Base-by-base conservation (phyloP, 2,888 invertebrate genomes). In the Leptopilina syphax region DNA sequence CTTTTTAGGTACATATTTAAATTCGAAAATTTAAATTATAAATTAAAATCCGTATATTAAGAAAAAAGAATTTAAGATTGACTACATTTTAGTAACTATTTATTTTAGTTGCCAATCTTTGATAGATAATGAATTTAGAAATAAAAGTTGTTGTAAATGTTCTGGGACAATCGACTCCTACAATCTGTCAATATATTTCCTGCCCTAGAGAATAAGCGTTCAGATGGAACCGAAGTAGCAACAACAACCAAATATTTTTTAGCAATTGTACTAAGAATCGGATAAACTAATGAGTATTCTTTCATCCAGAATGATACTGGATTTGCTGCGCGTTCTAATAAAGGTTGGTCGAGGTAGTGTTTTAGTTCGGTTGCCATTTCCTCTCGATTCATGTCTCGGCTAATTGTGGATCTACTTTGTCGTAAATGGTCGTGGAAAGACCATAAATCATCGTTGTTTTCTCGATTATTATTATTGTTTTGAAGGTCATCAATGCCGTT, bases 141-240 rank as follows among this genome's bases (percentile, higher is more conserved):
- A 83, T 3, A 83, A 27, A 24, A 83, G 76, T 7, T 81, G 79
- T 3, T 80, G 77, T 13, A 81, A 18, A 60, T 80, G 81, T 10
- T 83, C 79, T 57, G 81, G 47, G 81, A 79, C 47, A 81, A 65
- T 57, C 68, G 67, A 13, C 78, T 83, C 79, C 79, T 77, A 13
- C 27, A 13, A 24, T 81, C 79, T n/a, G 79, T 77, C 0, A 81
- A 24, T 47, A 81, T 83, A 66, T 83, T 81, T n/a, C 81, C 82
- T 68, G 80, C 77, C 13, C 66, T 27, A 3, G 81, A 84, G 5
- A 41, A 41, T 41, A 41, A 41, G 3, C 41, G 3, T 5, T 41
- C 41, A 41, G 41, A 41, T 41, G 78, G 81, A 12, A 81, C 81
- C 24, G 81, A 82, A 9, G 79, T 81, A 4, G 78, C 81, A 34